Evolutionary conservation across 2,888 invertebrate genomes (phyloP).

Genomic region (Parnassius mnemosyne): DNA sequence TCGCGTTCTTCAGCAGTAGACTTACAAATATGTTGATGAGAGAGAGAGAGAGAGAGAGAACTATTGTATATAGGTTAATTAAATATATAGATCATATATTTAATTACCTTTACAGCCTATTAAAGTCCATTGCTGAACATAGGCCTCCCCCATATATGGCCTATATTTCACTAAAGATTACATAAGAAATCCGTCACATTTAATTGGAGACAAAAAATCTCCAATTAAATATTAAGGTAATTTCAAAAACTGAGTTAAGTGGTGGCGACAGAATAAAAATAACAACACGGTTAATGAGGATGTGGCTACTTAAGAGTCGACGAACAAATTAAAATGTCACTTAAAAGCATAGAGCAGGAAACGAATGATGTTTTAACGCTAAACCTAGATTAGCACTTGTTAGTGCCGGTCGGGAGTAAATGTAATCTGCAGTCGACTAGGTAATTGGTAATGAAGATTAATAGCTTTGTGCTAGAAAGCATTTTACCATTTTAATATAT

Average conservation of each 20-base stretch:
- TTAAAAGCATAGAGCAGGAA: constrained; percentile 71
- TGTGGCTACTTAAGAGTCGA: constrained; percentile 67
- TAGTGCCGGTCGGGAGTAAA: constrained; percentile 47
- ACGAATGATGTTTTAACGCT: constrained; percentile 67
- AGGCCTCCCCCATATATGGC: too few species aligned
- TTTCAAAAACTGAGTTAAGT: constrained; percentile 49
- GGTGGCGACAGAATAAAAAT: constrained; percentile 59
- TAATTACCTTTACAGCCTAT: too few species aligned
- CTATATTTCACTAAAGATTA: too few species aligned
- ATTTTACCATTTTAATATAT: constrained; percentile 11
- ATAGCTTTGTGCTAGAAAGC: constrained; percentile 19
- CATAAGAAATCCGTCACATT: too few species aligned
- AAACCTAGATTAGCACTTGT: constrained; percentile 69
- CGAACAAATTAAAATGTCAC: constrained; percentile 71
- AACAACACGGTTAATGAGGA: constrained; percentile 76
- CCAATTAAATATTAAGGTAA: constrained; percentile 57
- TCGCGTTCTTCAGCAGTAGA: too few species aligned
- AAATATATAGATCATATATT: too few species aligned
- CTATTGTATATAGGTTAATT: too few species aligned
- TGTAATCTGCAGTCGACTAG: constrained; percentile 34
- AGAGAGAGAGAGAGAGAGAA: too few species aligned
- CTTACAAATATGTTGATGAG: too few species aligned
- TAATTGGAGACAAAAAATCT: constrained; percentile 49
- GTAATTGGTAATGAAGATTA: constrained; percentile 28
- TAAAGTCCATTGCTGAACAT: too few species aligned